Evolutionary conservation across 2,888 invertebrate genomes (phyloP), one percentile per base, ranked within the genome.

Genomic region (Caenorhabditis sp.): DNA sequence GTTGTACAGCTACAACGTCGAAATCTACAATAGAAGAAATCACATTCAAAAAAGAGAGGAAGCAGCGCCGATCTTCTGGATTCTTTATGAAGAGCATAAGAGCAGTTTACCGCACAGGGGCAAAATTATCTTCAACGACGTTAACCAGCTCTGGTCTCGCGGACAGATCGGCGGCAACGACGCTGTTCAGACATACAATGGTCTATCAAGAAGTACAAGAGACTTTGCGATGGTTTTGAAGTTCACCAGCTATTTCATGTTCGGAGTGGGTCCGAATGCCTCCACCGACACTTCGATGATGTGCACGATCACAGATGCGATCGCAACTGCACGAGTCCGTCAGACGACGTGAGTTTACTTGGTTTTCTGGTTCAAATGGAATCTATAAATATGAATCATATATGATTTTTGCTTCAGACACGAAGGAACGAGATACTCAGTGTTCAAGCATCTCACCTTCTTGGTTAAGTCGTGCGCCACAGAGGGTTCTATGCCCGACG

Each of bases 121-220:
- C 11, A 27, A 52, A 7, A 13, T 70, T 1, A 52, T 62, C 46
- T 72, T 52, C 62, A 72, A 72, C 30, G 71, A 59, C n/a, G 71
- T 72, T 20, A 62, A 72, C 27, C 37, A 55, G 22, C 30, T 72
- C 11, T 72, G 32, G 27, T 27, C 35, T 7, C 7, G 11, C 1
- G 13, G 41, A 17, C 11, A 52, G 26, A 22, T 61, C 22, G 11
- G n/a, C n/a, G n/a, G 15, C 1, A 13, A 32, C 6, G 13, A n/a
- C n/a, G n/a, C n/a, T n/a, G n/a, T n/a, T n/a, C n/a, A n/a, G n/a
- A n/a, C n/a, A n/a, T n/a, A n/a, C n/a, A n/a, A n/a, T n/a, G n/a
- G n/a, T n/a, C n/a, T n/a, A n/a, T n/a, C n/a, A n/a, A n/a, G n/a
- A n/a, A n/a, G n/a, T n/a, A n/a, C n/a, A n/a, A n/a, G n/a, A n/a